phyloP scores from a whole-genome alignment of 1,140 invertebrate species.

The Leptinotarsa lineolata region DNA sequence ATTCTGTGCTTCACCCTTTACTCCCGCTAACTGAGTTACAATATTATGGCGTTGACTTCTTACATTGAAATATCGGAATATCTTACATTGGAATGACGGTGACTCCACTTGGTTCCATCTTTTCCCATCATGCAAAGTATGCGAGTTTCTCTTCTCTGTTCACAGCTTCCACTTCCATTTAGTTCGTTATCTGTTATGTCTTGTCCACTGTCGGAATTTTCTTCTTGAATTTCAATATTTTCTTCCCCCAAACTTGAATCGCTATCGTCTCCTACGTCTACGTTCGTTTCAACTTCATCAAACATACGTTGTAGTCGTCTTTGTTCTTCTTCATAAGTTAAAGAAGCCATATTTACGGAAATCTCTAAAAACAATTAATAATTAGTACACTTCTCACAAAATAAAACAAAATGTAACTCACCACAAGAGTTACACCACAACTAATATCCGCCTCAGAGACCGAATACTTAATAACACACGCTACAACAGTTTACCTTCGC shows the following conservation, averaged over 20 bases:
- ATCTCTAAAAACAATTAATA: too few relatives aligned
- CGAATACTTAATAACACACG: too few relatives aligned
- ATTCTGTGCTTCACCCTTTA: not conserved
- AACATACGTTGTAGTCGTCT: too few relatives aligned
- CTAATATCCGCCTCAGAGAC: too few relatives aligned
- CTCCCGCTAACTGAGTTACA: conserved; percentile 9
- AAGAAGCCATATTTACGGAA: conserved; percentile 6
- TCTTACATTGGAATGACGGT: too few relatives aligned
- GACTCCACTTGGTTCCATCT: conserved; percentile 4
- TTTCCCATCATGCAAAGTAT: not conserved
- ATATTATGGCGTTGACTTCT: not conserved
- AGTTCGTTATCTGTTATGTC: conserved; percentile 18
- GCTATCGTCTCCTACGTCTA: not conserved
- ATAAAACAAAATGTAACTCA: conserved; percentile 3
- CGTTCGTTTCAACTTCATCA: conserved; percentile 13
- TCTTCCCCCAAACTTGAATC: conserved; percentile 17
- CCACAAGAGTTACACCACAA: too few relatives aligned
- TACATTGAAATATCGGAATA: not conserved
- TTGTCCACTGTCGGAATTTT: conserved; percentile 15
- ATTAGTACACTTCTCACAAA: conserved; percentile 9
- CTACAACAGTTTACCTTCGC: too few relatives aligned
- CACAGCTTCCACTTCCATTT: too few relatives aligned
- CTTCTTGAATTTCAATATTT: conserved; percentile 1
- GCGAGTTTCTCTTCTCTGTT: too few relatives aligned
- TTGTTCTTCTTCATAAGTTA: conserved; percentile 16